A percentile compares a stretch with the other conserved stretches of the same genome.
Conservation (phyloP, 2,888 invertebrate species). For the Gasteruption jaculator region DNA sequence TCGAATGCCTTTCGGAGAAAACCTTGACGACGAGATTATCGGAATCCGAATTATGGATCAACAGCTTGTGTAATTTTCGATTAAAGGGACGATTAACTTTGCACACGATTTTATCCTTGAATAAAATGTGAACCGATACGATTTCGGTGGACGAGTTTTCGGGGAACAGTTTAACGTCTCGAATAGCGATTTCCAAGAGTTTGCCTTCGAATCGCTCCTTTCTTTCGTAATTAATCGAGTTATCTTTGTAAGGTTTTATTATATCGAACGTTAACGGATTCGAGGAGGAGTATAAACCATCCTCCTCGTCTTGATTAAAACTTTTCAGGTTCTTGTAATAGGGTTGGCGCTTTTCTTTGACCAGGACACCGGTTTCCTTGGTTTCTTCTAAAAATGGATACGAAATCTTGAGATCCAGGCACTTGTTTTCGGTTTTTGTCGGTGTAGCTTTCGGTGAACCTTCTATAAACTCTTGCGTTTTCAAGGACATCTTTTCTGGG, state of each 20-base stretch:
- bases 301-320: too few species aligned
- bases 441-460: too few species aligned
- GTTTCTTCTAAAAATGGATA: too few species aligned
- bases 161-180: constrained; percentile 35
- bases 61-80: constrained; percentile 40
- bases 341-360: too few species aligned
- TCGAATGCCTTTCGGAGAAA: constrained; percentile 26
- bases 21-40: constrained; percentile 37
- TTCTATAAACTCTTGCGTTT: too few species aligned
- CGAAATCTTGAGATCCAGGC: too few species aligned
- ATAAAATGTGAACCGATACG: constrained; percentile 34
- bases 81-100: constrained; percentile 39
- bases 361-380: too few species aligned
- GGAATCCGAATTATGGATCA: constrained; percentile 34
- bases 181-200: constrained; percentile 40
- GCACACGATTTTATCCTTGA: constrained; percentile 38
- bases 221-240: constrained; percentile 24
- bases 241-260: constrained; percentile 34
- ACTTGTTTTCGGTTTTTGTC: too few species aligned
- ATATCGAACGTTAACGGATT: constrained; percentile 35
- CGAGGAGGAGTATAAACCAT: constrained; percentile 35
- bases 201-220: constrained; percentile 28
- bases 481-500: too few species aligned
- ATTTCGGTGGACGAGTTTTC: constrained; percentile 27
- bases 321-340: too few species aligned